Base-by-base conservation (phyloP, 2,888 invertebrate species). In the Ligdia adustata region DNA sequence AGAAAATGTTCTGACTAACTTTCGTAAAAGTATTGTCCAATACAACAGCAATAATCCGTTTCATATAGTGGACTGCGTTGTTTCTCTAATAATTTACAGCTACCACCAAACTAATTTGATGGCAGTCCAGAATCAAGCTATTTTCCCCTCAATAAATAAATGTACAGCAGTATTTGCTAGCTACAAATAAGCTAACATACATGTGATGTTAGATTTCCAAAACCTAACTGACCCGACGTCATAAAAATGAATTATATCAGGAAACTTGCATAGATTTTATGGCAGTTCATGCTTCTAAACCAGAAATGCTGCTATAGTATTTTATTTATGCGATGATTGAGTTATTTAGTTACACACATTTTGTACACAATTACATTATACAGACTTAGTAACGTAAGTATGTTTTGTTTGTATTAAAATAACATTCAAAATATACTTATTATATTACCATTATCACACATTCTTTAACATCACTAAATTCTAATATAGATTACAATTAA, bases 161-260 rank as follows among this genome's bases (percentile, higher is more conserved):
- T 40, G 47, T 9, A 31, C 31, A 41, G 32, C 48, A 37, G 40
- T 35, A 48, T 55, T 50, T 49, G 48, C 28, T 53, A 38, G 53
- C 48, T 39, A 41, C 45, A 52, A 54, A 54, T 48, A 48, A 31
- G 29, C 42, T 47, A 57, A 48, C 50, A 52, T n/a, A n/a, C n/a
- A n/a, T n/a, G 45, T 35, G 16, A 37, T 34, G 42, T 45, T 27
- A 18, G 35, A 2, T 18, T 38, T 38, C 14, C 20, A 27, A 39
- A 46, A 34, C 26, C 59, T 55, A 57, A 60, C 59, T 59, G 56
- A 57, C 55, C 59, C 51, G 47, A 55, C 72, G 70, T 78, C 77
- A 75, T 80, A 79, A 80, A 82, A 80, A 81, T 80, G 74, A 76
- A 81, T 76, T 75, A 72, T 75, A 69, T 64, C 61, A 65, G 48